phyloP scores from a whole-genome alignment of 2,113 vertebrate genomes.

The Spheniscus mendiculus region DNA sequence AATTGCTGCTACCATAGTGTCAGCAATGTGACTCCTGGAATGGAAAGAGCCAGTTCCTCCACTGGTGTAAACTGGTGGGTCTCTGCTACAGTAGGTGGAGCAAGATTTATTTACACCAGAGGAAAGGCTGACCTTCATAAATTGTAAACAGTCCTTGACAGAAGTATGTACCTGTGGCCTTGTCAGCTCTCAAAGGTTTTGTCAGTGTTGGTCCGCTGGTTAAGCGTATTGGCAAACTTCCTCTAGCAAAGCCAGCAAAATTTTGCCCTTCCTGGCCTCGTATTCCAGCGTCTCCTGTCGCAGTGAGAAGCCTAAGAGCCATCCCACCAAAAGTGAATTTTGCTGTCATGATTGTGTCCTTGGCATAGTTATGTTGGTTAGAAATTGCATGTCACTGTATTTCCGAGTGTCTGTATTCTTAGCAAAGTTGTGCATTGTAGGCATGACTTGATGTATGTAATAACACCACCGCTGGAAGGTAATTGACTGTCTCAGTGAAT shows the following conservation, averaged over 20 bases:
- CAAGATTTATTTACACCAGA: slow-evolving; percentile 25
- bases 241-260: slow-evolving; percentile 14
- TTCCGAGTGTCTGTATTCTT: not conserved
- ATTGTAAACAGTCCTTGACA: slow-evolving; percentile 41
- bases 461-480: not conserved
- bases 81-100: not conserved
- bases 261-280: not conserved
- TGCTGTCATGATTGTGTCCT: not conserved
- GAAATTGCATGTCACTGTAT: rapidly evolving
- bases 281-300: rapidly evolving
- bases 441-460: not conserved
- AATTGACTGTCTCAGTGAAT: not conserved
- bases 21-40: not conserved
- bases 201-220: not conserved
- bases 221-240: not conserved
- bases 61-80: not conserved
- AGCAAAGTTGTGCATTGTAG: not conserved
- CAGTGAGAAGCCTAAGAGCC: not conserved
- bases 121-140: slow-evolving; percentile 43
- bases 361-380: not conserved
- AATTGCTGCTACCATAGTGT: not conserved
- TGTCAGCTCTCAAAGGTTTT: slow-evolving; percentile 30
- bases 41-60: not conserved
- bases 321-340: not conserved
- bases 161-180: not conserved